Evolutionary conservation across 1,140 invertebrate species (phyloP), one percentile per base, ranked within the genome.

Genomic region (Marisa cornuarietis): DNA sequence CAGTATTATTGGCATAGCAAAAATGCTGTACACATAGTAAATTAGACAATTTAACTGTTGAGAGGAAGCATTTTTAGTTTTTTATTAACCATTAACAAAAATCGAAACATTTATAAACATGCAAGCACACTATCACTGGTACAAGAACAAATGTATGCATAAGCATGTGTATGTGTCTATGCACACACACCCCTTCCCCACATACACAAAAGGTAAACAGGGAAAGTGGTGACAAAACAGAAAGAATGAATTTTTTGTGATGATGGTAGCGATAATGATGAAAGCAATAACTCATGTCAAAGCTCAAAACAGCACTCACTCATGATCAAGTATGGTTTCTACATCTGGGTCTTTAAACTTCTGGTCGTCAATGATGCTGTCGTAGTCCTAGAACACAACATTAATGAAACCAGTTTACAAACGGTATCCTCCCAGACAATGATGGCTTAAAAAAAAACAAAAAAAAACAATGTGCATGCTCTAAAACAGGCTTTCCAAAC

Each of bases 291-390:
- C 6, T 14, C 65, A 68, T 49, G 31, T 31, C 6, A 52, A 22
- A 42, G 31, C n/a, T 24, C 20, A 26, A 63, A n/a, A 62, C 22
- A 75, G 14, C 24, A 87, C 94, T 93, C 92, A 97, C 95, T 98
- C 97, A 88, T 98, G 96, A 89, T 94, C 96, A 83, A 97, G 93
- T 83, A 99, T 97, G 88, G 95, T 95, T 7, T 93, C 93, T 61
- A 95, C 96, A 83, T 95, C 94, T 58, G 92, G 90, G 66, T 94
- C 93, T 84, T 94, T 81, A 80, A 92, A 92, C n/a, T 87, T 87
- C 83, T 92, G 92, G 52, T 83, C 84, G 61, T 91, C 89, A 6
- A 93, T 72, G 74, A 98, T 97, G 49, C 93, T 94, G 88, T 96
- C 95, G 88, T 97, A 98, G 89, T 98, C 96, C 90, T 91, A 20